A percentile compares a stretch with the other conserved stretches of the same genome.
Conservation (phyloP, 2,888 invertebrate species). For the Epirrhoe alternata region DNA sequence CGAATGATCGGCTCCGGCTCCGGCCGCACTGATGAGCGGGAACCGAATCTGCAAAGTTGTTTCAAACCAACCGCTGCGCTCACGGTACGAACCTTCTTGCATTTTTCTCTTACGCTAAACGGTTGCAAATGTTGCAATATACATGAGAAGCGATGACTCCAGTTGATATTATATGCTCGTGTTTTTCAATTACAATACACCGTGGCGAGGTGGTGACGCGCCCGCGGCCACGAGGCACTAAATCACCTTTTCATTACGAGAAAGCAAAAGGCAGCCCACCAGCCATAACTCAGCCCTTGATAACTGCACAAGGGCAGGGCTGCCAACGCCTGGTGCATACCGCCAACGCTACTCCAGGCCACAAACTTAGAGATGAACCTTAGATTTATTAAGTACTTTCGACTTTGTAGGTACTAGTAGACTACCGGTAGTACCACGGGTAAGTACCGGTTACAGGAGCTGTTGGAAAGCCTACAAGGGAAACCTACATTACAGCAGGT, state of each 20-base stretch:
- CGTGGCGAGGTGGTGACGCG: conserved; percentile 19
- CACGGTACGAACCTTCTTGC: background rate
- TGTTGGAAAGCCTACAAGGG: no score
- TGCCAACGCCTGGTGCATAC: background rate
- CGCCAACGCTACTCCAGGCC: background rate
- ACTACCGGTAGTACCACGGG: no score
- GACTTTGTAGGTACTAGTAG: no score
- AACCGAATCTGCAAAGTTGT: conserved; percentile 59
- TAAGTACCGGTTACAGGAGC: no score
- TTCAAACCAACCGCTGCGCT: no score
- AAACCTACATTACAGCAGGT: no score
- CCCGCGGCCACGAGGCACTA: conserved; percentile 7
- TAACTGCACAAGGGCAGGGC: conserved; percentile 1
- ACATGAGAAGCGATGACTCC: background rate
- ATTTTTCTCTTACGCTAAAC: background rate
- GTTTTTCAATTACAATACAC: conserved; percentile 20
- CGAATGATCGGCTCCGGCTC: conserved; percentile 39
- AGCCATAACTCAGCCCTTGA: conserved; percentile 10
- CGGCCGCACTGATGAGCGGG: conserved; percentile 59
- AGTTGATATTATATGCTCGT: background rate
- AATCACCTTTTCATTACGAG: conserved; percentile 17
- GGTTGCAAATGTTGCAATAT: background rate
- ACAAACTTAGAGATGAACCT: no score
- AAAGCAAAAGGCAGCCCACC: conserved; percentile 8
- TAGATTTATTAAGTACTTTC: no score